Conservation (phyloP, 2,888 invertebrate genomes). For the Phaedon cochleariae region DNA sequence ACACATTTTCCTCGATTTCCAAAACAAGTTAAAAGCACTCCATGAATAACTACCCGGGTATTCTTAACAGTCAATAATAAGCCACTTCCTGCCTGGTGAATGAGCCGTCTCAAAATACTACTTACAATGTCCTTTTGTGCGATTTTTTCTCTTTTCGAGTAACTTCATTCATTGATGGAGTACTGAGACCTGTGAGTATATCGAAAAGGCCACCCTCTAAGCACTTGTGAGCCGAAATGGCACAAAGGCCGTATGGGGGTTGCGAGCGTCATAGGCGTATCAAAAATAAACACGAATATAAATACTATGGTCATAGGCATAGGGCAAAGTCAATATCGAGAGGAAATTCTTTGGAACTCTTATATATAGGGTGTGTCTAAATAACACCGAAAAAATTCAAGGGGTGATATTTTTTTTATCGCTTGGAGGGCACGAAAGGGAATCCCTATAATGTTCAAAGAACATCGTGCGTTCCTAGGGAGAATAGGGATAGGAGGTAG, state of each 20-base stretch:
- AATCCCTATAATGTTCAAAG: no score
- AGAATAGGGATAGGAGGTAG: no score
- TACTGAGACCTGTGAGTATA: constrained; percentile 19
- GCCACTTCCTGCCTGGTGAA: constrained; percentile 34
- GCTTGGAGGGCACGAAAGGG: no score
- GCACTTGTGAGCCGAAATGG: constrained; percentile 19
- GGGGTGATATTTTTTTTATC: no score
- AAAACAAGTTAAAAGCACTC: constrained; percentile 26
- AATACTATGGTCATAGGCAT: no score
- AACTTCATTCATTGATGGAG: constrained; percentile 31
- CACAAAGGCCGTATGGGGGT: constrained; percentile 16
- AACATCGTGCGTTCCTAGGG: no score
- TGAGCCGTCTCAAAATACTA: constrained; percentile 28
- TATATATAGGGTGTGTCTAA: no score
- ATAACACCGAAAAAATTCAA: no score
- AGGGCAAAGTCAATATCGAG: no score
- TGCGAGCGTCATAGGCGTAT: constrained; percentile 15
- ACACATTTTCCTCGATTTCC: constrained; percentile 4
- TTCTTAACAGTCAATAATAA: constrained; percentile 34
- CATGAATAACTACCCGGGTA: constrained; percentile 19
- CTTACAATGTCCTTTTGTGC: constrained; percentile 26
- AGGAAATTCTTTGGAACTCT: no score
- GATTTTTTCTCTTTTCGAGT: constrained; percentile 29
- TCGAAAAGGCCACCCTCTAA: constrained; percentile 24
- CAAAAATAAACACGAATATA: no score